These are phyloP conservation scores for Tetrax tetrax DNA, from an alignment of 2,113 vertebrate genomes.

Conservation along the genomic window DNA sequence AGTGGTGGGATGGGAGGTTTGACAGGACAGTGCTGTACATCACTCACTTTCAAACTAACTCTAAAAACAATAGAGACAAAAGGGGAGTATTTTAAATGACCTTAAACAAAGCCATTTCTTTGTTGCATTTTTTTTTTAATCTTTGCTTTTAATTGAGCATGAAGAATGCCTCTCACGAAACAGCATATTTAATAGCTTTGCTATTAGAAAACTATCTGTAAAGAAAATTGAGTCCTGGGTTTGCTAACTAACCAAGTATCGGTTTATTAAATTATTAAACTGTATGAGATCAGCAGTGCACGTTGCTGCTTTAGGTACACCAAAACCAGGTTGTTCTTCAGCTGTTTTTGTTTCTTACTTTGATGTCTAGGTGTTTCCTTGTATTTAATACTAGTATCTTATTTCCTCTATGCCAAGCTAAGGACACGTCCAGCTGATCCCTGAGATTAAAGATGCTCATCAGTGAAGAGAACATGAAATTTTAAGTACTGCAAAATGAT, in stretches of 20 bases:
- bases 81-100: neutral
- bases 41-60: neutral
- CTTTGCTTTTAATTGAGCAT: neutral
- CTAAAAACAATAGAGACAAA: neutral
- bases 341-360: neutral
- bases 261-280: neutral
- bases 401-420: neutral
- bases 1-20: neutral
- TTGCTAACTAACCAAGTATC: neutral
- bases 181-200: neutral
- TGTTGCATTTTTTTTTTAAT: neutral
- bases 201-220: neutral
- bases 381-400: neutral
- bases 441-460: neutral
- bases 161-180: neutral
- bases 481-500: neutral
- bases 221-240: neutral
- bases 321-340: neutral
- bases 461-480: neutral
- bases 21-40: constrained; percentile 2
- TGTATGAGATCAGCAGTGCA: neutral
- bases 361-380: neutral
- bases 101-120: neutral
- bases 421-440: neutral
- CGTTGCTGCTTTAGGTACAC: neutral